These are phyloP conservation scores for Rhingia campestris DNA, from an alignment of 2,888 invertebrate genomes.

Conservation along the genomic window DNA sequence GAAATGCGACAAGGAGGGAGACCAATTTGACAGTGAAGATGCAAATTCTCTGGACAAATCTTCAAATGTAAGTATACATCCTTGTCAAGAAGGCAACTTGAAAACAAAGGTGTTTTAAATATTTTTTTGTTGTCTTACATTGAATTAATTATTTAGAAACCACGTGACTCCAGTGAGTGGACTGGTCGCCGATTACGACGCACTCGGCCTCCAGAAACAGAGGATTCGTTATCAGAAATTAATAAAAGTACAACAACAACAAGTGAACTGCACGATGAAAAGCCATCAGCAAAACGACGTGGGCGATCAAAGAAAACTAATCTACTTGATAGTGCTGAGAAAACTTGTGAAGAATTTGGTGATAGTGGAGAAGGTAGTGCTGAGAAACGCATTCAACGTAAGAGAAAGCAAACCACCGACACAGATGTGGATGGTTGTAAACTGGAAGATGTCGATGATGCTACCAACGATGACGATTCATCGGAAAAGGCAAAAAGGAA, in stretches of 20 bases:
- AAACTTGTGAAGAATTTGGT: slow-evolving; percentile 27
- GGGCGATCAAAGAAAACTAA: slow-evolving; percentile 76
- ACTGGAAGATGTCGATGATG: slow-evolving; percentile 75
- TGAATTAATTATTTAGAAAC: slow-evolving; percentile 70
- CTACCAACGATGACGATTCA: slow-evolving; percentile 43
- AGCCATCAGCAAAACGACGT: slow-evolving; percentile 68
- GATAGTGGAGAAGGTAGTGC: slow-evolving; percentile 13
- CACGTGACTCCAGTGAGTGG: slow-evolving; percentile 75
- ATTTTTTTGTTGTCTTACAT: slow-evolving; percentile 9
- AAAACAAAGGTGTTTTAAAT: background rate
- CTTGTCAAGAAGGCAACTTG: too few relatives aligned
- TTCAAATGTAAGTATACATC: slow-evolving; percentile 48
- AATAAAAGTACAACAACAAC: slow-evolving; percentile 43
- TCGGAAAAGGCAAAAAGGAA: slow-evolving; percentile 77
- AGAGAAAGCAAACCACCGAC: slow-evolving; percentile 54
- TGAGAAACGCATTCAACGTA: slow-evolving; percentile 70
- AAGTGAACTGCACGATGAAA: background rate
- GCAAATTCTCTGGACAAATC: slow-evolving; percentile 35
- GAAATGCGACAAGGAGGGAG: slow-evolving; percentile 39
- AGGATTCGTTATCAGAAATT: slow-evolving; percentile 46
- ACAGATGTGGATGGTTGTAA: slow-evolving; percentile 69
- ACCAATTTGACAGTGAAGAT: slow-evolving; percentile 48
- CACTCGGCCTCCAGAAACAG: slow-evolving; percentile 76
- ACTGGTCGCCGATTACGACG: slow-evolving; percentile 77
- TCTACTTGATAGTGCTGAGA: slow-evolving; percentile 47